Percentiles rank a stretch among this genome's conserved stretches.
These are phyloP conservation scores for Pterocles orientalis DNA, from an alignment of 2,113 vertebrate genomes.

Conservation along the genomic window DNA sequence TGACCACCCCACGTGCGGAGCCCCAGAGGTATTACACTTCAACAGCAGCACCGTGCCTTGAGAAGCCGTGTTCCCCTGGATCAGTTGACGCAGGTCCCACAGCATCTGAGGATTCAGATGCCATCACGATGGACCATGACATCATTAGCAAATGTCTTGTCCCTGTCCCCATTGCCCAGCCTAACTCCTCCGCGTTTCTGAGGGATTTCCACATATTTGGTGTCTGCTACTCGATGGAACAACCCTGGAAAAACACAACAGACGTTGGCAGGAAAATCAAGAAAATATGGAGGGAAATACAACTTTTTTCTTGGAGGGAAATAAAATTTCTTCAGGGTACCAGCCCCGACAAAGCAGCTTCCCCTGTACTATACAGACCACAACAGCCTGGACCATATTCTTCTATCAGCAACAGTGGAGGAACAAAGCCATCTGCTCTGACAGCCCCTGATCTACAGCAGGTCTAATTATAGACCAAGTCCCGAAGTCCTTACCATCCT, in stretches of 20 bases:
- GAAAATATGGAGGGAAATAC: neutral
- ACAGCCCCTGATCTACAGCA: neutral
- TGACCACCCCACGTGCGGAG: fast-evolving
- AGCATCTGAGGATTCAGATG: neutral
- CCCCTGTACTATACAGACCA: neutral
- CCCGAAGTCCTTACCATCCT: neutral
- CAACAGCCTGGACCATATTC: neutral
- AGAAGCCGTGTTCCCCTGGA: neutral
- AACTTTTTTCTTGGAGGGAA: neutral
- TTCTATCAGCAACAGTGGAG: neutral
- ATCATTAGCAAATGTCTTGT: neutral
- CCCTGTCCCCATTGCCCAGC: neutral
- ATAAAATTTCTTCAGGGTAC: neutral
- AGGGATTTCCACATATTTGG: fast-evolving
- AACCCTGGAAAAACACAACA: neutral
- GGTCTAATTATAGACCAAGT: neutral
- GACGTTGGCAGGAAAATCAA: neutral
- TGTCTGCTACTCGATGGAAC: neutral
- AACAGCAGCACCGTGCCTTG: neutral
- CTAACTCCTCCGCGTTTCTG: neutral
- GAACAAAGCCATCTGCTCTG: neutral
- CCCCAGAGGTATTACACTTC: fast-evolving
- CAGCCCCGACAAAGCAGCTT: neutral
- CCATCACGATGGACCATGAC: neutral
- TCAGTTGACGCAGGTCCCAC: neutral